Evolutionary conservation across 53 echinoderm and acorn worm genomes (phyloP).

Genomic region (Echinarachnius parma): DNA sequence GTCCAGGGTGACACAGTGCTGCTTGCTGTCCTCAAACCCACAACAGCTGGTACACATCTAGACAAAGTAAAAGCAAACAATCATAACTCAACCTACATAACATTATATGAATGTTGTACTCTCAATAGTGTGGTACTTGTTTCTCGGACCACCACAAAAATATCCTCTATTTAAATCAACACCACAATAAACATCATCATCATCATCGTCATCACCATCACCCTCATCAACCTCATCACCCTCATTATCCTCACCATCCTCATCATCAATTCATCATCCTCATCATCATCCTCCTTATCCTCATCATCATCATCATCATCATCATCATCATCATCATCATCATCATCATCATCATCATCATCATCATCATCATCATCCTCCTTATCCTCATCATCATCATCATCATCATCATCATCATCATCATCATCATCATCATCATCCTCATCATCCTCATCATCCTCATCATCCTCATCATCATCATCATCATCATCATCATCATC

Average conservation of each 20-base stretch:
- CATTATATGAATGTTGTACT: too few relatives aligned
- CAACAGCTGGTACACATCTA: slow-evolving; percentile 89
- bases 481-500: slow-evolving; percentile 17
- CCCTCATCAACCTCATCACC: slow-evolving; percentile 1
- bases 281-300: slow-evolving; percentile 12
- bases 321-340: slow-evolving; percentile 3
- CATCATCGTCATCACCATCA: background rate
- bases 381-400: slow-evolving; percentile 9
- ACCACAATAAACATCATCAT: too few relatives aligned
- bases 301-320: slow-evolving; percentile 20
- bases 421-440: slow-evolving; percentile 20
- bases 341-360: slow-evolving; percentile 24
- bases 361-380: slow-evolving; percentile 27
- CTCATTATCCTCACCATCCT: slow-evolving; percentile 14
- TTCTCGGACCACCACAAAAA: too few relatives aligned
- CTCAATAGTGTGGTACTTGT: too few relatives aligned
- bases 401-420: slow-evolving; percentile 24
- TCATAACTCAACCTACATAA: background rate
- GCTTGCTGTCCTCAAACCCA: slow-evolving; percentile 59
- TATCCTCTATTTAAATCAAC: too few relatives aligned
- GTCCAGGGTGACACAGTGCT: slow-evolving; percentile 72
- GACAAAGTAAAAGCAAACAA: background rate
- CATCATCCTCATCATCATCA: slow-evolving; percentile 31
- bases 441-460: slow-evolving; percentile 11
- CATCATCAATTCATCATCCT: slow-evolving; percentile 13